These are phyloP conservation scores for Cryptocheilus praepositus DNA, from an alignment of 2,888 invertebrate genomes.

Conservation along the genomic window DNA sequence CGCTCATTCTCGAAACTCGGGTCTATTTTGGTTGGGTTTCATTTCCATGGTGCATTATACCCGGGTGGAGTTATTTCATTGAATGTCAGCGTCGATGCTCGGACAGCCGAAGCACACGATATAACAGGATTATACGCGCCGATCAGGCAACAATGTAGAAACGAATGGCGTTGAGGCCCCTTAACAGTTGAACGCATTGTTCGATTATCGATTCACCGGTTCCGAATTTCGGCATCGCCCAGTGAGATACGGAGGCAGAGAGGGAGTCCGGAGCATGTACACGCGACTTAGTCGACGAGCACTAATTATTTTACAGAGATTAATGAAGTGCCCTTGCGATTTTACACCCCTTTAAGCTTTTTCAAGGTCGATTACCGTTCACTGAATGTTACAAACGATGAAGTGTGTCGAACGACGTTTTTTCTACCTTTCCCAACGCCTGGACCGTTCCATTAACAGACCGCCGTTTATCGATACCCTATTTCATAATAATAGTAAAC, in stretches of 20 bases:
- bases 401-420: background rate
- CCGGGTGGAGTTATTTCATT: background rate
- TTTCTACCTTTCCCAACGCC: too few relatives aligned
- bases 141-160: conserved; percentile 6
- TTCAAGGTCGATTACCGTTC: conserved; percentile 4
- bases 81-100: background rate
- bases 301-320: conserved; percentile 4
- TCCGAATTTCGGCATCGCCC: too few relatives aligned
- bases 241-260: background rate
- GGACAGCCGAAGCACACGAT: background rate
- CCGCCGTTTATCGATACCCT: too few relatives aligned
- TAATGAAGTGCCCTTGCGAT: conserved; percentile 5
- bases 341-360: conserved; percentile 7
- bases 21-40: background rate
- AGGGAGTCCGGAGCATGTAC: too few relatives aligned
- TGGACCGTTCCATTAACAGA: too few relatives aligned
- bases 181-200: conserved; percentile 6
- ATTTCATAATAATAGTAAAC: too few relatives aligned
- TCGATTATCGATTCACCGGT: conserved; percentile 6
- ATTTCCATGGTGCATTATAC: background rate
- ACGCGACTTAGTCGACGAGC: background rate
- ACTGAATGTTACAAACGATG: background rate
- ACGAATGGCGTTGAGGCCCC: conserved; percentile 8
- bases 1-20: too few relatives aligned
- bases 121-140: background rate